Conservation (phyloP, 2,888 invertebrate genomes). For the Phortica magna region DNA sequence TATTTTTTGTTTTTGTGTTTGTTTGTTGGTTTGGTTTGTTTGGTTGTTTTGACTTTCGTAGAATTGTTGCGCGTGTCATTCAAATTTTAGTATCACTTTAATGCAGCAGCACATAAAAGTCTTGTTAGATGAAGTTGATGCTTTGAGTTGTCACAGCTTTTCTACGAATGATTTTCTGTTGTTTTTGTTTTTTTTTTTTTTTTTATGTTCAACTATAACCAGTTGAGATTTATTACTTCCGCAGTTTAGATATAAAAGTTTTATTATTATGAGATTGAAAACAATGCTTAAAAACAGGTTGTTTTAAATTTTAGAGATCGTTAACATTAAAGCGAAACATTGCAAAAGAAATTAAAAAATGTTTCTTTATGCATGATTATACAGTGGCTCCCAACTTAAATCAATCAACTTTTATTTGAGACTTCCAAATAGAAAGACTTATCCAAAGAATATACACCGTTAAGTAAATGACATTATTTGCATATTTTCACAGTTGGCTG, state of each 20-base stretch:
- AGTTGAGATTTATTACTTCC: slow-evolving; percentile 24
- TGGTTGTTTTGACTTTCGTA: background rate
- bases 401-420: no score
- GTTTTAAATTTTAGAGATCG: background rate
- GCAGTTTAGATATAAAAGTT: background rate
- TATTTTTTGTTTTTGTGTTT: background rate
- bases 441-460: no score
- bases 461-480: no score
- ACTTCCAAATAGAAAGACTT: no score
- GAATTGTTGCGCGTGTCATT: background rate
- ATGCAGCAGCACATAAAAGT: background rate
- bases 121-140: background rate
- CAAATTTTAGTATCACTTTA: slow-evolving; percentile 4
- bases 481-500: no score
- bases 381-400: no score
- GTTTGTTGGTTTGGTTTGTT: background rate
- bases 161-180: slow-evolving; percentile 8
- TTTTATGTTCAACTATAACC: background rate
- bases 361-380: no score
- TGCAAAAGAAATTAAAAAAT: background rate
- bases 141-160: background rate
- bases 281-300: background rate
- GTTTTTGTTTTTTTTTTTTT: background rate
- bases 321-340: slow-evolving; percentile 7
- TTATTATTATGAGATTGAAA: background rate